Percentiles rank a stretch among this genome's conserved stretches.
Evolutionary conservation across 2,113 vertebrate species (phyloP).

Genomic region (Laticauda colubrina): DNA sequence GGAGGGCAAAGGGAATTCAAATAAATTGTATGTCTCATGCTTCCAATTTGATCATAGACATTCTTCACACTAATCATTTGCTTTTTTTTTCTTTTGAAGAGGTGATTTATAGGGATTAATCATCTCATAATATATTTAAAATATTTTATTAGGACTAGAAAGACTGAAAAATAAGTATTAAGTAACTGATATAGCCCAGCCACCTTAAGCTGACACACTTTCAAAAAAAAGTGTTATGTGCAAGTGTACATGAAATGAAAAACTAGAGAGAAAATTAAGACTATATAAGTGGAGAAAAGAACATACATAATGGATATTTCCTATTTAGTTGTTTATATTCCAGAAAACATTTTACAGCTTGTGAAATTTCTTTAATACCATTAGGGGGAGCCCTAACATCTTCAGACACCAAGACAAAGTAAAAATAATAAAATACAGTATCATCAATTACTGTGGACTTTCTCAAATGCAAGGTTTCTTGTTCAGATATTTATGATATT

Average conservation of each 20-base stretch:
- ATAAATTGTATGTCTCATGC: background rate
- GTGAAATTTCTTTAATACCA: background rate
- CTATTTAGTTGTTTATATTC: background rate
- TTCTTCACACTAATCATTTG: background rate
- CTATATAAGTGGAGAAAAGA: background rate
- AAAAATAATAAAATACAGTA: background rate
- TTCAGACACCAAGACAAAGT: background rate
- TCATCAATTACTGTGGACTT: background rate
- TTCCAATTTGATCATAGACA: background rate
- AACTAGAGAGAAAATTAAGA: background rate
- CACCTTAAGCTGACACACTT: background rate
- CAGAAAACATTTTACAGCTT: background rate
- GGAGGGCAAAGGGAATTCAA: background rate
- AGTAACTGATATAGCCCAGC: background rate
- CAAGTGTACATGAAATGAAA: background rate
- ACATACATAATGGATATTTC: too few relatives aligned
- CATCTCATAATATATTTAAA: background rate
- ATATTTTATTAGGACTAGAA: background rate
- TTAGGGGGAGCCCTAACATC: conserved; percentile 1
- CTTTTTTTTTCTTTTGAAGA: background rate
- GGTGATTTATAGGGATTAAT: background rate
- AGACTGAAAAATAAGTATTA: background rate
- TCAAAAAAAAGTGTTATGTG: background rate
- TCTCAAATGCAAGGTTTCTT: background rate
- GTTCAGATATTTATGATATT: background rate